Evolutionary conservation across 2,113 vertebrate species (phyloP), one percentile per base, ranked within the genome.

Genomic region (Chiloscyllium plagiosum): DNA sequence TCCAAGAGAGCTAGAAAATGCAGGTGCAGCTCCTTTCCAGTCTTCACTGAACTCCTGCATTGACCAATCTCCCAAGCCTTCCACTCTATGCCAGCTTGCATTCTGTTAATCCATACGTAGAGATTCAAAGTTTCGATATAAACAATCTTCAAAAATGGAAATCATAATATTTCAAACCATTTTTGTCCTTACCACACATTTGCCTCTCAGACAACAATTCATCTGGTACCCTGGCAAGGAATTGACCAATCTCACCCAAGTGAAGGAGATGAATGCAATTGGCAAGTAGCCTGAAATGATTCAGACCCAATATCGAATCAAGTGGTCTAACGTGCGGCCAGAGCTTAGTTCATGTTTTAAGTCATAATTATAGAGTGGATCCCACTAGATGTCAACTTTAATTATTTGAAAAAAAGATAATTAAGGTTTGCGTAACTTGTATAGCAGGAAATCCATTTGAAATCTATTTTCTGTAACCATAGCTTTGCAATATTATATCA

Each of bases 281-380:
- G 61, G 33, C 61, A 93, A n/a, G 56, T n/a, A 66, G 61, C 89
- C 61, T 22, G 66, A 66, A 93, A 17, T 5, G 89, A 93, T 66
- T 93, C 61, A 93, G 33, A 17, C 89, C 66, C 33, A 93, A 93
- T 37, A 37, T 93, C n/a, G 61, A 68, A n/a, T 61, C 61, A 93
- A 93, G 33, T 68, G 61, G 33, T 93, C 33, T 66, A 93, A 37
- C 61, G 37, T 66, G 61, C 24, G 89, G 89, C 33, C 89, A 68
- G 61, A 83, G 65, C 89, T 66, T 93, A 22, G 52, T 37, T 93
- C 89, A 93, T 93, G 89, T 37, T 66, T 90, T 93, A 93, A 93
- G 66, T 93, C 89, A 68, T 66, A n/a, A 66, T 66, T 93, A 37
- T 65, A 66, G 26, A 66, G 89, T 37, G 52, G 61, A n/a, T 93